Conservation (phyloP, 2,113 vertebrate species). For the Gallinago media region DNA sequence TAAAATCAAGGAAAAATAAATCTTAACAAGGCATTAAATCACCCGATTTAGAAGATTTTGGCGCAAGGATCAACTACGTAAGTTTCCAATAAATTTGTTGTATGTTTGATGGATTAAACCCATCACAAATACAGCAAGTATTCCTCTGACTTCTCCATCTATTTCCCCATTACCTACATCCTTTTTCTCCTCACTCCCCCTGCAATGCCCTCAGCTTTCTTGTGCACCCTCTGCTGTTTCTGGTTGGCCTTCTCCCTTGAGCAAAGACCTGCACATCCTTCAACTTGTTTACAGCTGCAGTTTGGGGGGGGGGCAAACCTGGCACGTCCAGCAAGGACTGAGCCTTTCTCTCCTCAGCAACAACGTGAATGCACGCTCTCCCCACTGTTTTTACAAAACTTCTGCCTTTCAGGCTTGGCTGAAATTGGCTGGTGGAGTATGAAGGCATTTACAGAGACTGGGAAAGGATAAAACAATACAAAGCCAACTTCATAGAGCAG, state of each 20-base stretch:
- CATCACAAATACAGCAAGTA: not conserved
- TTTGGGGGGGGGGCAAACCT: not conserved
- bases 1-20: not conserved
- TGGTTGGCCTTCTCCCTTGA: not conserved
- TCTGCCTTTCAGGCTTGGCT: not conserved
- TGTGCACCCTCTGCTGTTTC: not conserved
- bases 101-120: not conserved
- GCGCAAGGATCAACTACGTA: rapidly evolving
- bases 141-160: not conserved
- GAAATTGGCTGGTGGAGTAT: not conserved
- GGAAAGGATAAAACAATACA: not conserved
- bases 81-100: not conserved
- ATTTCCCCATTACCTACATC: not conserved
- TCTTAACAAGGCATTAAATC: not conserved
- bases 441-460: not conserved
- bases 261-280: not conserved
- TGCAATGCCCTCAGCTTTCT: not conserved
- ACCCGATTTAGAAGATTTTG: not conserved
- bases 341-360: not conserved
- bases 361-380: rapidly evolving
- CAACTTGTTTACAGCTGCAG: not conserved
- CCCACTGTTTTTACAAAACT: not conserved
- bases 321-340: rapidly evolving
- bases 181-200: not conserved
- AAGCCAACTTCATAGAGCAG: not conserved